Percentiles rank a stretch among this genome's conserved stretches.
phyloP scores from a whole-genome alignment of 2,888 invertebrate genomes.

The Mycogona germanica region DNA sequence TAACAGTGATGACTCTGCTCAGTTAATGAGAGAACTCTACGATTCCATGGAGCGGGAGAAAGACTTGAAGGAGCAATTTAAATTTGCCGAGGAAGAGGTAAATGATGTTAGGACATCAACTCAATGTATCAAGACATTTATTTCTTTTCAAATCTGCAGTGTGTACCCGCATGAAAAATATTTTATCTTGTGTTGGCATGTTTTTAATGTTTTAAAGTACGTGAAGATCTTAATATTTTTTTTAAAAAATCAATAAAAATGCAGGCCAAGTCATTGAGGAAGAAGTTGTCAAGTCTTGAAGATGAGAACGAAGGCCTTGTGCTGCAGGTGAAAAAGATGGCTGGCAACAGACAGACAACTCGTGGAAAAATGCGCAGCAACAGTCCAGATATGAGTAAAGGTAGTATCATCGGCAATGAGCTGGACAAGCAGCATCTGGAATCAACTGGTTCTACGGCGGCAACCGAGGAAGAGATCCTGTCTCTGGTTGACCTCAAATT shows the following conservation, averaged over 20 bases:
- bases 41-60: slow-evolving; percentile 88
- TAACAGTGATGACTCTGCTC: slow-evolving; percentile 45
- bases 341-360: slow-evolving; percentile 58
- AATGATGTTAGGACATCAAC: too few relatives aligned
- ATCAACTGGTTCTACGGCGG: slow-evolving; percentile 1
- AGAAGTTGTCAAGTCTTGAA: slow-evolving; percentile 82
- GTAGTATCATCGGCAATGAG: slow-evolving; percentile 3
- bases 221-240: too few relatives aligned
- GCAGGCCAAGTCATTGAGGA: slow-evolving; percentile 73
- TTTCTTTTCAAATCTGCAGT: too few relatives aligned
- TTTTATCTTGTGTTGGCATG: too few relatives aligned
- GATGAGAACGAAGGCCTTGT: slow-evolving; percentile 94
- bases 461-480: slow-evolving; percentile 49
- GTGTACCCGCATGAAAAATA: too few relatives aligned
- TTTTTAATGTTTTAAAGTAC: too few relatives aligned
- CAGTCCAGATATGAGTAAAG: slow-evolving; percentile 5
- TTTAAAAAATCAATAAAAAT: background rate
- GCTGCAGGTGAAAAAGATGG: slow-evolving; percentile 93
- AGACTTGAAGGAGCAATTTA: slow-evolving; percentile 80
- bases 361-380: slow-evolving; percentile 21
- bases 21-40: slow-evolving; percentile 71
- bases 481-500: slow-evolving; percentile 62
- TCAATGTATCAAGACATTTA: background rate
- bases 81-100: slow-evolving; percentile 87
- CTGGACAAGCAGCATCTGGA: too few relatives aligned